A percentile compares a stretch with the other conserved stretches of the same genome.
Evolutionary conservation across 2,113 vertebrate genomes (phyloP).

Genomic region (Triplophysa dalaica): DNA sequence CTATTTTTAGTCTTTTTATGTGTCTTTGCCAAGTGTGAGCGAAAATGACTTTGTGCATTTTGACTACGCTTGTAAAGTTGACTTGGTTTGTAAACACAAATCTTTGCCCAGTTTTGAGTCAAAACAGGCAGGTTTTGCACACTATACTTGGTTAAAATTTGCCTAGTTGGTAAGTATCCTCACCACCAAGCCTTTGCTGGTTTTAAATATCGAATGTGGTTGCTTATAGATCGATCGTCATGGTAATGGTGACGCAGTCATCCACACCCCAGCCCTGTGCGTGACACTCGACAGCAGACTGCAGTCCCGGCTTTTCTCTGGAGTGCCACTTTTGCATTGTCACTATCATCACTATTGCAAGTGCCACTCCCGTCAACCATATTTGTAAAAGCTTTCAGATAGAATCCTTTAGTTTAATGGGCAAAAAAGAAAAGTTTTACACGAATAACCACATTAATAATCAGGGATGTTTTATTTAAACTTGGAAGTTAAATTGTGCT

Average conservation of each 20-base stretch:
- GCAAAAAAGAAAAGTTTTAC: no score
- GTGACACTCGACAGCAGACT: conserved; percentile 5
- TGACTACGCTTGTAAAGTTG: no score
- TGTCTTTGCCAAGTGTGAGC: neutral
- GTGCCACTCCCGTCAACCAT: neutral
- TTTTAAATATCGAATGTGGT: conserved; percentile 32
- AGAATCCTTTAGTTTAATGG: neutral
- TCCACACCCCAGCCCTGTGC: conserved; percentile 3
- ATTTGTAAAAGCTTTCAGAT: neutral
- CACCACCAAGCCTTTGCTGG: neutral
- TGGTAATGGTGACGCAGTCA: conserved; percentile 17
- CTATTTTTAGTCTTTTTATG: neutral
- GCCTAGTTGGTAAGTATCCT: neutral
- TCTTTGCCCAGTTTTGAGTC: no score
- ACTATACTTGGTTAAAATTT: neutral
- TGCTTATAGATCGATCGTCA: conserved; percentile 16
- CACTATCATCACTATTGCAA: conserved; percentile 12
- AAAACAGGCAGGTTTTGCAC: neutral
- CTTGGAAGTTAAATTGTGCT: no score
- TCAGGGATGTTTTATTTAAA: no score
- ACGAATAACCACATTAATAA: no score
- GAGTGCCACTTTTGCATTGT: conserved; percentile 12
- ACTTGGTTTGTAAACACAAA: no score
- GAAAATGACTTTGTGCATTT: no score
- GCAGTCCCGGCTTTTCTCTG: neutral